These are phyloP conservation scores for Sylvicola cinctus DNA, from an alignment of 2,888 invertebrate genomes.

Conservation along the genomic window DNA sequence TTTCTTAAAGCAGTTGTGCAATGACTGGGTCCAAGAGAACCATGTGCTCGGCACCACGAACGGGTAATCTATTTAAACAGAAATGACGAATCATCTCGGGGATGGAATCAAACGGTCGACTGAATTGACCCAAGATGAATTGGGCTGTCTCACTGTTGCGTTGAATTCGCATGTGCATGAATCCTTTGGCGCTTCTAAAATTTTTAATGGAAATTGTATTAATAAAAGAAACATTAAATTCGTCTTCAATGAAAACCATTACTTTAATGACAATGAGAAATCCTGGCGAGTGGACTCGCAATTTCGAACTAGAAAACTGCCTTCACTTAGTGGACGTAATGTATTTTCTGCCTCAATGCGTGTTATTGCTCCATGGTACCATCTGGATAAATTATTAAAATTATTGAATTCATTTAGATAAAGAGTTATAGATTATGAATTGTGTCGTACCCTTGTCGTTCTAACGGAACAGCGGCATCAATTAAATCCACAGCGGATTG, in stretches of 20 bases:
- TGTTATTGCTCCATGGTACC: conserved; percentile 90
- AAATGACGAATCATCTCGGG: conserved; percentile 93
- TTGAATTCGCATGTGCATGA: conserved; percentile 96
- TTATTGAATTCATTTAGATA: too few relatives aligned
- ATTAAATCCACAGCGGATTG: conserved; percentile 52
- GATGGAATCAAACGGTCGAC: conserved; percentile 77
- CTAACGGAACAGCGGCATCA: conserved; percentile 60
- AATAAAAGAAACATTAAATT: conserved; percentile 4
- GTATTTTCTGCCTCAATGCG: conserved; percentile 81
- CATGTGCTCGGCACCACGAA: conserved; percentile 92
- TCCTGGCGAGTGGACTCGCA: conserved; percentile 87
- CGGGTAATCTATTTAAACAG: conserved; percentile 79
- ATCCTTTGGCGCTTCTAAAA: conserved; percentile 77
- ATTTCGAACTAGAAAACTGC: conserved; percentile 83
- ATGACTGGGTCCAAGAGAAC: conserved; percentile 80
- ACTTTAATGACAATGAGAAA: conserved; percentile 89
- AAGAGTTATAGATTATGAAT: too few relatives aligned
- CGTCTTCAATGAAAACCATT: conserved; percentile 29
- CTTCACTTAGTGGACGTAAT: conserved; percentile 63
- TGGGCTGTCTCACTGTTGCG: conserved; percentile 54
- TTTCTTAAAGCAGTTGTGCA: conserved; percentile 48
- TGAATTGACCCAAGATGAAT: conserved; percentile 80
- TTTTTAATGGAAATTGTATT: not conserved
- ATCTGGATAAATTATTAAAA: too few relatives aligned
- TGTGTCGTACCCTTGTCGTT: conserved; percentile 74